These are phyloP conservation scores for Eucidaris tribuloides DNA, from an alignment of 35 echinoderm and acorn worm species.

Conservation along the genomic window DNA sequence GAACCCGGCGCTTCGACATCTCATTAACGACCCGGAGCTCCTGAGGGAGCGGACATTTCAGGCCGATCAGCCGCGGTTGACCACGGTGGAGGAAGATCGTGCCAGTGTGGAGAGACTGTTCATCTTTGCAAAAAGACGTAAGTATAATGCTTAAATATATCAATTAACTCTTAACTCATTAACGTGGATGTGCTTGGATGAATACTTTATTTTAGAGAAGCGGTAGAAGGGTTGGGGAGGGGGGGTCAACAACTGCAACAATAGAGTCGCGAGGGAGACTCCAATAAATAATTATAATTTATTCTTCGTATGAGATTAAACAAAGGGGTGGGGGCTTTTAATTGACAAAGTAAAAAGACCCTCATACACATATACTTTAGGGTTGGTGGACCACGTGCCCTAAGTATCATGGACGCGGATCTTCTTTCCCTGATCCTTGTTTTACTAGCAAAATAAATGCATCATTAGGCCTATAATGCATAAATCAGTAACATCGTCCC, in stretches of 20 bases:
- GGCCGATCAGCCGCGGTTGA: not conserved
- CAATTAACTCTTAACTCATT: not conserved
- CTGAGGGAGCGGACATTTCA: not conserved
- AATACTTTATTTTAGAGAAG: not conserved
- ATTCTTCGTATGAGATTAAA: not conserved
- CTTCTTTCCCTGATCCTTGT: too few species aligned
- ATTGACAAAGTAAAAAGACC: too few species aligned
- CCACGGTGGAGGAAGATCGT: not conserved
- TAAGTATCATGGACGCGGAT: too few species aligned
- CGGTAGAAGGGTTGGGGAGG: too few species aligned
- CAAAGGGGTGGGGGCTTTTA: too few species aligned
- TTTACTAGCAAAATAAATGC: too few species aligned
- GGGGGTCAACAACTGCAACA: not conserved
- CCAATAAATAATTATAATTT: not conserved
- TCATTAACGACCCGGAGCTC: not conserved
- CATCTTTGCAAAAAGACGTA: constrained; percentile 62
- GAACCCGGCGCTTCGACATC: constrained; percentile 39
- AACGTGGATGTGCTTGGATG: not conserved
- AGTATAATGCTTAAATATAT: constrained; percentile 16
- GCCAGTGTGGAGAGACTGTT: constrained; percentile 42
- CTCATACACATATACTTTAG: too few species aligned
- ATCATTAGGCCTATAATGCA: too few species aligned
- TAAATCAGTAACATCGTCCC: too few species aligned
- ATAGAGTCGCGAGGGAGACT: not conserved
- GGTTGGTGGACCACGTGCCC: too few species aligned